A percentile compares a stretch with the other conserved stretches of the same genome.
Evolutionary conservation across 2,113 vertebrate species (phyloP).

Genomic region (Rallus limicola): DNA sequence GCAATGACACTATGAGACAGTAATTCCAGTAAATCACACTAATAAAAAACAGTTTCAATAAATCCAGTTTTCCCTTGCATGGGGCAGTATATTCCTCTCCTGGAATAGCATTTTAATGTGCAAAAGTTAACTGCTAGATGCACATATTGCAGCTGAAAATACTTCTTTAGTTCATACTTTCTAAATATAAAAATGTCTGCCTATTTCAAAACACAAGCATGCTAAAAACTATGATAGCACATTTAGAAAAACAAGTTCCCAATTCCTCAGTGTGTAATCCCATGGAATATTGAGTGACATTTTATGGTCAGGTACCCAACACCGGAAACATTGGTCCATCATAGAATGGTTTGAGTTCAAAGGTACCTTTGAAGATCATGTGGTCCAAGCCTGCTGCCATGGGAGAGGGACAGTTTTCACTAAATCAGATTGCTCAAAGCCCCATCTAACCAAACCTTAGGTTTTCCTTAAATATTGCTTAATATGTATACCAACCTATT

Average conservation of each 20-base stretch:
- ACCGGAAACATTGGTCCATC: neutral
- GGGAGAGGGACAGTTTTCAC: neutral
- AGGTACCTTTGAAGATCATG: neutral
- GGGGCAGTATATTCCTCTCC: neutral
- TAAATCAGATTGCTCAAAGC: neutral
- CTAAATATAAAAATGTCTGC: neutral
- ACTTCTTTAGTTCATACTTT: neutral
- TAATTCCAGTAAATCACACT: neutral
- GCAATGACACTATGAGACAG: neutral
- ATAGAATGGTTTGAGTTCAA: neutral
- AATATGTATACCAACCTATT: neutral
- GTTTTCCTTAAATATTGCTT: neutral
- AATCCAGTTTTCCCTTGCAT: neutral
- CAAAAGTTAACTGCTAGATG: neutral
- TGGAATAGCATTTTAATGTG: neutral
- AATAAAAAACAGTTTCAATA: constrained; percentile 17
- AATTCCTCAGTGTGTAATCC: neutral
- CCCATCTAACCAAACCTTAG: neutral
- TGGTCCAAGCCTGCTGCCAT: neutral
- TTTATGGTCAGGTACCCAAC: neutral
- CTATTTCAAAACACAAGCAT: neutral
- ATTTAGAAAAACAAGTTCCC: neutral
- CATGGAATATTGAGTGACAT: neutral
- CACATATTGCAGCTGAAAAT: neutral
- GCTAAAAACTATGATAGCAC: neutral